Base-by-base conservation (phyloP, 2,113 vertebrate species). In the Microcebus ravelobensis region DNA sequence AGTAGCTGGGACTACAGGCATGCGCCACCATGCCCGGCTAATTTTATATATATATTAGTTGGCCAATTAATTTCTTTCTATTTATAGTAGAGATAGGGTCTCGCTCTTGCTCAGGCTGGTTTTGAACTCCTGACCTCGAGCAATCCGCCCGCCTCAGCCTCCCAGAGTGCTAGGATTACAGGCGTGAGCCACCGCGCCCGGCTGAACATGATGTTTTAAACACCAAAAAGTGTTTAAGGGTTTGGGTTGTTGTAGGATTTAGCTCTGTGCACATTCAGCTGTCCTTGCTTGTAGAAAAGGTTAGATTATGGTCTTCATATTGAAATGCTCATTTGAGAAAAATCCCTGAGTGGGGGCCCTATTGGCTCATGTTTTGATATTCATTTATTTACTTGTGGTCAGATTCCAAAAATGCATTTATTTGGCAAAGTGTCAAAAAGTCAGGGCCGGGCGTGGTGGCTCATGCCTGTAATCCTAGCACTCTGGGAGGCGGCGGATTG, bases 381-480 rank as follows among this genome's bases (percentile, higher is more conserved):
- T 94, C 91, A 70, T 11, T 48, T 71, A 93, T 86, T 93, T 89
- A 55, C 27, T 92, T 29, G 23, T 90, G 80, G 39, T 79, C 79
- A 84, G 63, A 93, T 52, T 85, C 68, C 21, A 77, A 67, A 48
- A 90, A 83, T 83, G 31, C 14, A 45, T 87, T 96, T 31, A 50
- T 87, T 93, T 95, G 74, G 39, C 48, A 48, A 95, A 94, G 3
- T 70, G 15, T 90, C 83, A 80, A 80, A 91, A 96, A 67, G 71
- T 74, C 55, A 93, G 50, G 45, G 45, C 45, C 45, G 1, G 45
- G 45, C 45, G 8, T 45, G 45, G 45, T 45, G 45, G 45, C 45
- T 45, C 45, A 45, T 45, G 42, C 42, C 42, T 45, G 42, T 45
- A 45, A 45, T 45, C 45, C 45, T 45, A 45, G 45, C 42, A 45